Base-by-base conservation (phyloP, 2,888 invertebrate genomes). In the Gastracanthus pulcherrimus region DNA sequence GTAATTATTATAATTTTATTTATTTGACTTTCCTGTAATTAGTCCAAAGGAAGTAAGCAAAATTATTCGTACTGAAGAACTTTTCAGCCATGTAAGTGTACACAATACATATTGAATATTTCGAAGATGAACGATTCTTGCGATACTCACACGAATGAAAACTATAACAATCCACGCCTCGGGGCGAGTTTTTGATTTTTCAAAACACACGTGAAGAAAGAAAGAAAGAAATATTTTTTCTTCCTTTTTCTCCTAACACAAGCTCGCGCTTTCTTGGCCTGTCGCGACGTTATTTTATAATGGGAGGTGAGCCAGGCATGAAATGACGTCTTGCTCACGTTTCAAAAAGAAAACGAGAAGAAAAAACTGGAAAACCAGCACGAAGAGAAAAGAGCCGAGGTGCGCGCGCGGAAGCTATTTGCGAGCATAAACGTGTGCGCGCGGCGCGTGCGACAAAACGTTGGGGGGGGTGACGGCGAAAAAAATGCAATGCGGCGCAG, bases 291-390 rank as follows among this genome's bases (percentile, higher is more conserved):
- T 6, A 2, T 4, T 48, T 48, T 58, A 16, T 55, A 79, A 72
- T 66, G 26, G 31, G 34, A 51, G 72, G n/a, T 16, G 69, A 80
- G 48, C 75, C 60, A 80, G 60, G 80, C 80, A 75, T 80, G 75
- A 80, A 80, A 80, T 80, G 48, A 80, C 48, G 19, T 62, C 60
- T 58, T 4, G 19, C 23, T 16, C 9, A 19, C n/a, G n/a, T n/a
- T n/a, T 4, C n/a, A 13, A 26, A 38, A n/a, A 31, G 29, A 31
- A 31, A 64, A 1, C n/a, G 34, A 48, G 19, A 19, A 48, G 19
- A 7, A 19, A 7, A 7, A 48, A 48, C 19, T n/a, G 48, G 9
- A 48, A 48, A 48, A 19, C 7, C 7, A 48, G 19, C 48, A 2
- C 19, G 31, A 31, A 41, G 29, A 58, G 26, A 23, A 58, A 29